Evolutionary conservation across 2,888 invertebrate genomes (phyloP), one percentile per base, ranked within the genome.

Genomic region (Dicyrtomina minuta): DNA sequence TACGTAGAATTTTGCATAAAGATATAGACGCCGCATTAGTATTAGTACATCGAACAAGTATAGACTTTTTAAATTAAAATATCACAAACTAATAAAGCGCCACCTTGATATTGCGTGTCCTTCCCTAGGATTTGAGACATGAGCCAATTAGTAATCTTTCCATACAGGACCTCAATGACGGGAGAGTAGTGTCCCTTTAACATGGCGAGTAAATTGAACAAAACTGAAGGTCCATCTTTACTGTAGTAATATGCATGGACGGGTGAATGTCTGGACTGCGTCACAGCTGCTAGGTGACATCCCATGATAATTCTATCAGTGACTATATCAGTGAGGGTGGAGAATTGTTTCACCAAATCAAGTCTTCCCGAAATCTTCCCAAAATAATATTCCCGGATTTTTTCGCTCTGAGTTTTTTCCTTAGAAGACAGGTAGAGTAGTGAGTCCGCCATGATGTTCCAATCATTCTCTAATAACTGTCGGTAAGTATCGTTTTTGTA

Each of bases 371-470:
- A 17, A 26, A 15, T 27, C 3, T 68, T 44, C 13, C 68, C 68
- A 33, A 68, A 59, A 53, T 68, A 68, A 46, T 55, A 68, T 2
- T 68, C 62, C 13, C 51, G 44, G 24, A 67, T 67, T 26, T 49
- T 59, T n/a, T 49, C 13, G 1, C 39, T 15, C 13, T 51, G 33
- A 2, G 20, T 22, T 51, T 22, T 51, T 60, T 67, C 60, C 17
- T 67, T 20, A 22, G 27, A 27, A 4, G 59, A 1, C 0, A 67
- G 51, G 6, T 60, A 12, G 4, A 67, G 39, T 13, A 44, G 22
- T 20, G 67, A 24, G 1, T 60, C 60, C 1, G 33, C 67, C 17
- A 67, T 44, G n/a, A 27, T 44, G 53, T 33, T 53, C 68, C 68
- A 68, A n/a, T 68, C 53, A 8, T 61, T 3, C 15, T 51, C 41